Evolutionary conservation across 2,113 vertebrate species (phyloP), one percentile per base, ranked within the genome.

Genomic region (Struthidea cinerea): DNA sequence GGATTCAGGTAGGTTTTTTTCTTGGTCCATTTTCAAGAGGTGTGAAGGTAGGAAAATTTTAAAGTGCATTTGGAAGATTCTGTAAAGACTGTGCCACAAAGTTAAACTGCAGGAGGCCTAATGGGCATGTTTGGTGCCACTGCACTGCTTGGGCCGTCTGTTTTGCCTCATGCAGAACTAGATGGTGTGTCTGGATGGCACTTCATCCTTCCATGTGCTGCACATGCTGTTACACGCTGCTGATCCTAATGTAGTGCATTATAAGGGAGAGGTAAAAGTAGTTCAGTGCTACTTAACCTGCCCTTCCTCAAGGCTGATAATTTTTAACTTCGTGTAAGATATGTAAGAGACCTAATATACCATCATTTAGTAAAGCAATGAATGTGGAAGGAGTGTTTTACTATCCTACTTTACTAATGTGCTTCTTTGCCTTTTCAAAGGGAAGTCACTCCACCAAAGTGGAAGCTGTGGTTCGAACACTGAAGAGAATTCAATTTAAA

Each of bases 381-480:
- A 47, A 44, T 49, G 50, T 64, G 44, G 37, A 87, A 65, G 65
- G 27, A 39, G 19, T 41, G 64, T 13, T 71, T 67, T 77, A 46
- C n/a, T 83, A 7, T 50, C 46, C 27, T 57, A 0, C 56, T 76
- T 67, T 44, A 63, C 83, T 76, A 76, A 93, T 79, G 56, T 9
- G 35, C 30, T 74, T 63, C 77, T 84, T 78, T 85, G 79, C 77
- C 26, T 96, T 46, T 97, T 71, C 86, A 93, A 97, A 99, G 99
- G 99, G 99, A 95, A 99, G 99, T 93, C 99, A 99, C 96, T 99
- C 99, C 10, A 99, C 99, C 85, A 99, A 99, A 98, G 99, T 99
- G 89, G 99, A 99, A 97, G 99, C 99, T 22, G 99, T 99, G 84
- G 98, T 99, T 88, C 98, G 99, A 97, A 99, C 99, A 9, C 98